Percentiles rank a stretch among this genome's conserved stretches.
These are phyloP conservation scores for Loriculus beryllinus DNA, from an alignment of 2,797 vertebrate genomes.

Conservation along the genomic window DNA sequence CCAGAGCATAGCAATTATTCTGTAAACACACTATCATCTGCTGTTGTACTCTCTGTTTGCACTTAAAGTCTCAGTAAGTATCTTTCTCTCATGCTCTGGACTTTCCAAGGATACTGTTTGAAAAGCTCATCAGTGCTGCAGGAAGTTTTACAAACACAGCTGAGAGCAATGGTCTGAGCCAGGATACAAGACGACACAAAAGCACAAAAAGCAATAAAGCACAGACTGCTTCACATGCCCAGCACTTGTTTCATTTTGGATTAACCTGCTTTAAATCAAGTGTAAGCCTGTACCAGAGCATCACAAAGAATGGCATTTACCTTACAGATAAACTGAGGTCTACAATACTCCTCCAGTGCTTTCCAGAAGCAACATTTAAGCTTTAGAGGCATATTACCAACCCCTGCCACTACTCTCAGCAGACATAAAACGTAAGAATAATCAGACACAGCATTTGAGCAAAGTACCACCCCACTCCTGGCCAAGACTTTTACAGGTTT, in stretches of 20 bases:
- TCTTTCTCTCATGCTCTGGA: background rate
- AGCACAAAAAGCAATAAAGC: background rate
- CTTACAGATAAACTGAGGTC: background rate
- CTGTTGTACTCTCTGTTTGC: background rate
- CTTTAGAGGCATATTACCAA: background rate
- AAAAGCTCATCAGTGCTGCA: background rate
- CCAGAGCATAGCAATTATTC: rapidly evolving
- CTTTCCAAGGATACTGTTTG: background rate
- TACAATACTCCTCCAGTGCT: background rate
- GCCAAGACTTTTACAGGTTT: background rate
- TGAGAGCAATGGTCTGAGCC: background rate
- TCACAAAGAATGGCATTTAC: background rate
- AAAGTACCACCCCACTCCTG: background rate
- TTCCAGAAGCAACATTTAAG: background rate
- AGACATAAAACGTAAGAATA: background rate
- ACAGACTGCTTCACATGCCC: background rate
- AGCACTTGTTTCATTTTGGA: background rate
- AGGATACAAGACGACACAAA: background rate
- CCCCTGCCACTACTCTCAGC: background rate
- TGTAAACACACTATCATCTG: background rate
- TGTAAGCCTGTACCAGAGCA: background rate
- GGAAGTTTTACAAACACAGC: background rate
- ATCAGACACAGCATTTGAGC: background rate
- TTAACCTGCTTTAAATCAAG: background rate
- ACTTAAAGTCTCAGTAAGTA: background rate